Evolutionary conservation across 2,888 invertebrate species (phyloP), one percentile per base, ranked within the genome.

Genomic region (Tiliacea aurago): DNA sequence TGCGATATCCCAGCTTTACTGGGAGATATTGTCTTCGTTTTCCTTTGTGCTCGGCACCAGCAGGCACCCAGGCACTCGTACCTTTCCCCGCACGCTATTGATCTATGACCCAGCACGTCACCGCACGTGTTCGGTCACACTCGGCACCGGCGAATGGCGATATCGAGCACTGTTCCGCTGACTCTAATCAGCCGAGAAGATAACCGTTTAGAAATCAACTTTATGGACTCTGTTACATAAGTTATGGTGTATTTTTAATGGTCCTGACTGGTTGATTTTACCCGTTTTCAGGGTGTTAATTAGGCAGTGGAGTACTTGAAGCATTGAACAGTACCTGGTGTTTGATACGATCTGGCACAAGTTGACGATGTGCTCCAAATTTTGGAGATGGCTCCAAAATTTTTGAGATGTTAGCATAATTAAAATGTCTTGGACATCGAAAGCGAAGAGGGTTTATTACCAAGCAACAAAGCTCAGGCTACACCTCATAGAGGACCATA

Each of bases 81-180:
- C 61, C 67, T 72, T 72, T 69, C 43, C 28, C 56, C 58, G 66
- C 80, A 64, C 62, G 81, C 33, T 81, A 76, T 80, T 82, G 82
- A 80, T 84, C 81, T 82, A 65, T 70, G 70, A 80, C 84, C 81
- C 73, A 58, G 71, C 84, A 65, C 72, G 76, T 67, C 56, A 66
- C 20, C 62, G 64, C 81, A 76, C 81, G 84, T 76, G 81, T 66
- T 64, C 84, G 69, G 69, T 66, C 76, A 67, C 81, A 75, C 37
- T 75, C 59, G 61, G 11, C 23, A 47, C 59, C 7, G 51, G 55
- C 55, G 10, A 28, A 33, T 56, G 33, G 10, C 74, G 55, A 56
- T 68, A 70, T 80, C 70, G 64, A 74, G 51, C 62, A 66, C 73
- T 67, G 84, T 84, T 81, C 68, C 80, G 70, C 75, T 43, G 58